phyloP scores from a whole-genome alignment of 2,797 vertebrate genomes.

The Malacoctenus gilli region DNA sequence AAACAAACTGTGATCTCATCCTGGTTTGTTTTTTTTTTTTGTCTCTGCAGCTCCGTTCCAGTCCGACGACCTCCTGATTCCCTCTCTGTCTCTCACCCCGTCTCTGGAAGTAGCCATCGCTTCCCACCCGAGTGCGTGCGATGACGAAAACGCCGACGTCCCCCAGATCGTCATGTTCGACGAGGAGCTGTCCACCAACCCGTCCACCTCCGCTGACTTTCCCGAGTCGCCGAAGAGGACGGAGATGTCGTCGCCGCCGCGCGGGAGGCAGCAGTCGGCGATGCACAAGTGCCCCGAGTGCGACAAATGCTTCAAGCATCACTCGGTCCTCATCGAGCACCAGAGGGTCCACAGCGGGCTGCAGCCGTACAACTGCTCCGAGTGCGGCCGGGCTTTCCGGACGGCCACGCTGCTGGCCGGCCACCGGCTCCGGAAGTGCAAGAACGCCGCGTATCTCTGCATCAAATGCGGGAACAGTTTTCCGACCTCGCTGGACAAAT shows the following conservation, averaged over 20 bases:
- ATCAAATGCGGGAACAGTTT: conserved; percentile 80
- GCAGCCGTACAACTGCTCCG: conserved; percentile 78
- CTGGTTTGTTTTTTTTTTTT: background rate
- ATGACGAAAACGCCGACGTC: conserved; percentile 71
- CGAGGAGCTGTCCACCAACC: conserved; percentile 75
- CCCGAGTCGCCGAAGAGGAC: conserved; percentile 69
- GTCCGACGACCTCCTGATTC: conserved; percentile 77
- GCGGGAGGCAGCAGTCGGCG: conserved; percentile 54
- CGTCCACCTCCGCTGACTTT: conserved; percentile 75
- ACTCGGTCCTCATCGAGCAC: conserved; percentile 75
- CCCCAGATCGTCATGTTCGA: conserved; percentile 80
- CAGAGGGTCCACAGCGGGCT: conserved; percentile 74
- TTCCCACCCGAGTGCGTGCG: conserved; percentile 72
- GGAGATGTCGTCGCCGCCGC: conserved; percentile 49
- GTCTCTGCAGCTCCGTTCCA: conserved; percentile 68
- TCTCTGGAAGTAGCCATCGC: conserved; percentile 78
- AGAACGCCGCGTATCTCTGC: conserved; percentile 77
- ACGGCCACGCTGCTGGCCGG: conserved; percentile 77
- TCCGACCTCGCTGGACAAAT: conserved; percentile 77
- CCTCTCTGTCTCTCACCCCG: conserved; percentile 74
- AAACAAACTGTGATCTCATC: no score
- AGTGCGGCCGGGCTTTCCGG: conserved; percentile 76
- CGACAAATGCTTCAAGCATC: conserved; percentile 76
- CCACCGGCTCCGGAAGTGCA: conserved; percentile 77
- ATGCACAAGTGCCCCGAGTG: conserved; percentile 74